Evolutionary conservation across 2,888 invertebrate genomes (phyloP), one percentile per base, ranked within the genome.

Genomic region (Hofmannophila pseudospretella): DNA sequence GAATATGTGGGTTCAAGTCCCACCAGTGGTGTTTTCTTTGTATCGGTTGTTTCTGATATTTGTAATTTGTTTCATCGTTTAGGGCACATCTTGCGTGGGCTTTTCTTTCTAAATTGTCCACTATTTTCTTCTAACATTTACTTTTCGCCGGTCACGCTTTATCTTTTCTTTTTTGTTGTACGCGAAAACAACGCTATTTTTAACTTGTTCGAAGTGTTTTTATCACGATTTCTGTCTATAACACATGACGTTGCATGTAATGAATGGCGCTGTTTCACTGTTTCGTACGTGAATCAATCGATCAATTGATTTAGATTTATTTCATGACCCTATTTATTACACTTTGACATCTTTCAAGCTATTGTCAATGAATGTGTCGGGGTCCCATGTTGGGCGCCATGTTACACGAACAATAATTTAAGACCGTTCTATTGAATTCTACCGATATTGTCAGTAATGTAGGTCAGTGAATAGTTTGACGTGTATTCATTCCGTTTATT

Each of bases 321-420:
- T 57, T 57, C 53, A 48, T 45, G 49, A 47, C 51, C 32, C 50
- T 14, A 65, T 63, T 65, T 14, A 65, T 63, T 65, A 51, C 12
- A 42, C 41, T 44, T 51, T 61, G 61, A 66, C 55, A 52, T 54
- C 56, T 63, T 52, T 60, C 58, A 50, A 36, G 39, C 46, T 50
- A 66, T 68, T 69, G 64, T 69, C 23, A n/a, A n/a, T 35, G 37
- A 47, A 39, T 46, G 44, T 56, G 54, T 61, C 57, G 55, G 52
- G 53, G 53, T 9, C 12, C 28, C 28, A n/a, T 19, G 28, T 28
- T 34, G 34, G 34, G 27, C 19, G 35, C 42, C 39, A 41, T 44
- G 32, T 29, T 44, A 45, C 36, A 38, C 44, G 57, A 52, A 65
- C 67, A 65, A 67, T 65, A 64, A 68, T 68, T 70, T 66, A 65